A percentile compares a stretch with the other conserved stretches of the same genome.
phyloP scores from a whole-genome alignment of 2,113 vertebrate genomes.

The Oreocharis arfaki region DNA sequence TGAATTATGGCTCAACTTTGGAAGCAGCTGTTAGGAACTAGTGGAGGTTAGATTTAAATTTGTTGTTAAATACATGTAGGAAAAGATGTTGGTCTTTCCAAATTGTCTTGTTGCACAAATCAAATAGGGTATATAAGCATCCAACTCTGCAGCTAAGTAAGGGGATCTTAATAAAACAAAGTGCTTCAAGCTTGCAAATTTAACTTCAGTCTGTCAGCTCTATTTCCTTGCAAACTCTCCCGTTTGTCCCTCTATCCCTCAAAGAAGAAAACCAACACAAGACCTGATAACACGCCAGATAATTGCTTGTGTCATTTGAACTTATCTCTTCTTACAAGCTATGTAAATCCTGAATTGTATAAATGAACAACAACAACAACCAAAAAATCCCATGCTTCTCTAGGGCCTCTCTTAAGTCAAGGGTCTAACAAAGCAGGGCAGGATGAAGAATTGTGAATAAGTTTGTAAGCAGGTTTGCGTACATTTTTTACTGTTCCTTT shows the following conservation, averaged over 20 bases:
- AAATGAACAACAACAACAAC: neutral
- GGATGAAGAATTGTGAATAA: neutral
- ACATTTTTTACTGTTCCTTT: neutral
- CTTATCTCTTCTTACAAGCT: neutral
- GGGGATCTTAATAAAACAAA: neutral
- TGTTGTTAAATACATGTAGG: neutral
- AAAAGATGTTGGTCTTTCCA: neutral
- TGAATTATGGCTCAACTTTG: conserved; percentile 6
- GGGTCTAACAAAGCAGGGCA: neutral
- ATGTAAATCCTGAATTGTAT: neutral
- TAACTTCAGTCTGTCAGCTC: neutral
- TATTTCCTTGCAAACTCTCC: neutral
- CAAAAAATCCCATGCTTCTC: neutral
- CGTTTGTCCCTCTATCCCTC: neutral
- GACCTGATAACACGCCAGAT: fast-evolving
- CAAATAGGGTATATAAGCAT: neutral
- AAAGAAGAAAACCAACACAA: neutral
- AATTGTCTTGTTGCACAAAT: neutral
- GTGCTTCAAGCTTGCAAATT: neutral
- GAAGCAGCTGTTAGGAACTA: neutral
- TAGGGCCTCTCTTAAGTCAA: neutral
- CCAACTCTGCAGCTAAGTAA: neutral
- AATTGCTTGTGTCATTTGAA: neutral
- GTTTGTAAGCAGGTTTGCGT: neutral
- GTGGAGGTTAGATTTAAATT: neutral